Percentiles rank a stretch among this genome's conserved stretches.
Evolutionary conservation across 2,888 invertebrate genomes (phyloP).

Genomic region (Spicauda simplicius): DNA sequence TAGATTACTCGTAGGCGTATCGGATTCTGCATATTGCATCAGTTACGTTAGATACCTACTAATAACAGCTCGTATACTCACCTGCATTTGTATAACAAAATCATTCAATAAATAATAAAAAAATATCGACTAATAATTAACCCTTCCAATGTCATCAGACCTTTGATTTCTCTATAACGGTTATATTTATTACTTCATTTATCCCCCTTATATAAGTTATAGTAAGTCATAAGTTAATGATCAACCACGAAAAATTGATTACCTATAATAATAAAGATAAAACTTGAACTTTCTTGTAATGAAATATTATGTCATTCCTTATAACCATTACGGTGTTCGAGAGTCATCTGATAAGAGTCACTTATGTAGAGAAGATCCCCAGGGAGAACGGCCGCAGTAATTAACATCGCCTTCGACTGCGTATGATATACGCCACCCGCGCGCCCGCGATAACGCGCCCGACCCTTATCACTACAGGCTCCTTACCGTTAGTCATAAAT

Average conservation of each 20-base stretch:
- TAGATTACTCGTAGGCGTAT: slow-evolving; percentile 4
- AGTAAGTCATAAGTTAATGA: not conserved
- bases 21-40: not conserved
- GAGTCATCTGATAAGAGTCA: slow-evolving; percentile 6
- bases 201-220: not conserved
- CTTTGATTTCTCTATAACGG: not conserved
- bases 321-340: slow-evolving; percentile 3
- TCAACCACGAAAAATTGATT: too few relatives aligned
- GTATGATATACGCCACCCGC: slow-evolving; percentile 50
- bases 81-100: not conserved
- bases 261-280: not conserved
- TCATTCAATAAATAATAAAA: not conserved
- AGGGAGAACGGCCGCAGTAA: slow-evolving; percentile 24
- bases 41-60: not conserved
- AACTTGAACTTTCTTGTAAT: not conserved
- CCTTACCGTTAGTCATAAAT: slow-evolving; percentile 84
- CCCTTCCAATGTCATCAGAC: too few relatives aligned
- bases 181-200: not conserved
- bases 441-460: slow-evolving; percentile 62
- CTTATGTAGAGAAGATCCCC: slow-evolving; percentile 4
- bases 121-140: not conserved
- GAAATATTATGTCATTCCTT: not conserved
- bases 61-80: not conserved
- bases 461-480: slow-evolving; percentile 76
- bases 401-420: slow-evolving; percentile 29